A percentile compares a stretch with the other conserved stretches of the same genome.
Conservation (phyloP, 2,888 invertebrate species). For the Helleia helle region DNA sequence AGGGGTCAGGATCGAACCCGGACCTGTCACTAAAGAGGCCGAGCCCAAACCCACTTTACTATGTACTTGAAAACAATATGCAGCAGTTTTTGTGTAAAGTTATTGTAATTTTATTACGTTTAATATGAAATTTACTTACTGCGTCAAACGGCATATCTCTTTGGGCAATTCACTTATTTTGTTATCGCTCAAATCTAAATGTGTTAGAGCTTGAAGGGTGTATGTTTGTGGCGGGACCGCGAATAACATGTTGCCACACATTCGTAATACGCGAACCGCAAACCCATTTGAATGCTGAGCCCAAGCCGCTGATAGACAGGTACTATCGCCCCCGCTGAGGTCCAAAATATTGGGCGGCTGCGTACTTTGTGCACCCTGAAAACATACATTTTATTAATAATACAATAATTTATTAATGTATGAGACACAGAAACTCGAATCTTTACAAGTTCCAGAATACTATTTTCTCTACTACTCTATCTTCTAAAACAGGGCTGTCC, state of each 20-base stretch:
- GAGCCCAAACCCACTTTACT: too few relatives aligned
- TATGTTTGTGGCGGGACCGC: constrained; percentile 76
- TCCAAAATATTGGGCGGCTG: constrained; percentile 62
- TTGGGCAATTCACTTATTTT: constrained; percentile 76
- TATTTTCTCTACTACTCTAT: too few relatives aligned
- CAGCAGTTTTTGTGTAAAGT: too few relatives aligned
- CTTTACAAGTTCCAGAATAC: too few relatives aligned
- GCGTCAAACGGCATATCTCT: constrained; percentile 71
- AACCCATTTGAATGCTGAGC: constrained; percentile 51
- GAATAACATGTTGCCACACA: constrained; percentile 71
- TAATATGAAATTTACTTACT: constrained; percentile 50
- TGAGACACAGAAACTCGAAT: too few relatives aligned
- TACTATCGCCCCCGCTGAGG: constrained; percentile 50
- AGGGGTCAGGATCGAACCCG: too few relatives aligned
- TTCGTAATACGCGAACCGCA: constrained; percentile 45
- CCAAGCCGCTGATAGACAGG: constrained; percentile 44
- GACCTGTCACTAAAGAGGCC: too few relatives aligned
- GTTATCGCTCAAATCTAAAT: constrained; percentile 81
- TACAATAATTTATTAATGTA: too few relatives aligned
- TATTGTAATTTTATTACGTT: too few relatives aligned
- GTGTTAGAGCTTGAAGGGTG: constrained; percentile 73
- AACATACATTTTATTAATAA: too few relatives aligned
- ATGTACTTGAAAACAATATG: too few relatives aligned
- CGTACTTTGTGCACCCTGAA: constrained; percentile 57
- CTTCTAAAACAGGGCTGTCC: too few relatives aligned